Conservation (phyloP, 2,888 invertebrate species). For the Baccha elongata region DNA sequence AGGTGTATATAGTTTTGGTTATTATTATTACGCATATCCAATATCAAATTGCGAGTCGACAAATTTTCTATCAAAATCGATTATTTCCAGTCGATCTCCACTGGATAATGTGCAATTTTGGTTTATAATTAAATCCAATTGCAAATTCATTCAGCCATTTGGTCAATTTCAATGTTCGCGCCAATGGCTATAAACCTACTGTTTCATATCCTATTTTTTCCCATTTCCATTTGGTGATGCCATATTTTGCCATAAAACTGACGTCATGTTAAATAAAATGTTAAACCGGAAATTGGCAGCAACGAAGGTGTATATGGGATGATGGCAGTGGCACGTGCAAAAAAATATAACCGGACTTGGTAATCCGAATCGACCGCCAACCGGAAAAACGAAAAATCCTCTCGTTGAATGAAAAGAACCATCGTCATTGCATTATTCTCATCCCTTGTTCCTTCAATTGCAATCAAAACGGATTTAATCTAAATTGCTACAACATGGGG, state of each 20-base stretch:
- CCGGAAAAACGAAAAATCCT: slow-evolving; percentile 23
- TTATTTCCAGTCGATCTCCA: slow-evolving; percentile 66
- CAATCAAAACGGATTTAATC: slow-evolving; percentile 64
- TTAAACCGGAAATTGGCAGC: slow-evolving; percentile 48
- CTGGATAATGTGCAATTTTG: slow-evolving; percentile 70
- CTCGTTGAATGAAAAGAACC: slow-evolving; percentile 8
- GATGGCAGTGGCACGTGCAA: slow-evolving; percentile 15
- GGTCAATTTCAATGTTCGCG: slow-evolving; percentile 62
- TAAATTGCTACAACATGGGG: slow-evolving; percentile 54
- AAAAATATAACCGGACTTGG: slow-evolving; percentile 14
- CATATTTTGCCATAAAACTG: slow-evolving; percentile 7
- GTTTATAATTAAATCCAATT: slow-evolving; percentile 71
- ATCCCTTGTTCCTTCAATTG: slow-evolving; percentile 17
- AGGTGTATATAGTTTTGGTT: slow-evolving; percentile 47
- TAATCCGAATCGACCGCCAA: slow-evolving; percentile 15
- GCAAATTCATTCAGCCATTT: slow-evolving; percentile 68
- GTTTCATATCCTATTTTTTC: slow-evolving; percentile 5
- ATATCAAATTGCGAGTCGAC: slow-evolving; percentile 17
- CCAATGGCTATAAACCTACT: slow-evolving; percentile 33
- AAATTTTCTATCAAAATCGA: slow-evolving; percentile 59
- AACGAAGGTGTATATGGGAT: not conserved
- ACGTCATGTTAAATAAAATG: slow-evolving; percentile 38
- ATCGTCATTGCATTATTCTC: not conserved
- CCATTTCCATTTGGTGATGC: not conserved
- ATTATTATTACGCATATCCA: slow-evolving; percentile 7